Base-by-base conservation (phyloP, 1,140 invertebrate species). In the Scaptomyza pallida region DNA sequence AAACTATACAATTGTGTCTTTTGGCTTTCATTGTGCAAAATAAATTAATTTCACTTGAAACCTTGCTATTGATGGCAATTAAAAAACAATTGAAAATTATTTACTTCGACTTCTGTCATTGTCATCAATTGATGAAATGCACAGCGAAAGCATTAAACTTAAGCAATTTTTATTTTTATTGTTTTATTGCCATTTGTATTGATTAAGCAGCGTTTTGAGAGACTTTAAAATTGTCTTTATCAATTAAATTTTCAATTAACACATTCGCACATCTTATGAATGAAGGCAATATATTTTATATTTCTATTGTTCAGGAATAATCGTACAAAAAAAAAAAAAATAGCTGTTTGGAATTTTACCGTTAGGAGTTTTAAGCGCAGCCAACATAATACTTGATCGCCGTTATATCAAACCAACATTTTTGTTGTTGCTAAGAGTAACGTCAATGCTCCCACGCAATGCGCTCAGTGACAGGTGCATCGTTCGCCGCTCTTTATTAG, bases 11-110 rank as follows among this genome's bases (percentile, higher is more conserved):
- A 21, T 82, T 78, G 83, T 83, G 82, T 76, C 75, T 78, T n/a
- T 78, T 78, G 75, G 69, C 78, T 82, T 89, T 82, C 63, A 56
- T 71, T 88, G 72, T 89, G 78, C 72, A 82, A 82, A 85, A 88
- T 88, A 78, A 88, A 86, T 86, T 88, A 78, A 88, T 88, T 86
- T 88, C 78, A 86, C 78, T 88, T 88, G 62, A 64, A 67, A 75
- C 82, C 82, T 88, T 74, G 82, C 80, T 83, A 88, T 88, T 88
- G 82, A 89, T 63, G 75, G 72, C 83, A 89, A 88, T 83, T 88
- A 78, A 82, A 89, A 88, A 79, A 78, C 82, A 88, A 88, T 88
- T 88, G 82, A 88, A 47, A 75, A 64, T 65, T 72, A 89, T 88
- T 82, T 75, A 75, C 89, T 83, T 75, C 43, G 67, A 16, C 57